A percentile compares a stretch with the other conserved stretches of the same genome.
These are phyloP conservation scores for Athetis lepigone DNA, from an alignment of 2,888 invertebrate genomes.

Conservation along the genomic window DNA sequence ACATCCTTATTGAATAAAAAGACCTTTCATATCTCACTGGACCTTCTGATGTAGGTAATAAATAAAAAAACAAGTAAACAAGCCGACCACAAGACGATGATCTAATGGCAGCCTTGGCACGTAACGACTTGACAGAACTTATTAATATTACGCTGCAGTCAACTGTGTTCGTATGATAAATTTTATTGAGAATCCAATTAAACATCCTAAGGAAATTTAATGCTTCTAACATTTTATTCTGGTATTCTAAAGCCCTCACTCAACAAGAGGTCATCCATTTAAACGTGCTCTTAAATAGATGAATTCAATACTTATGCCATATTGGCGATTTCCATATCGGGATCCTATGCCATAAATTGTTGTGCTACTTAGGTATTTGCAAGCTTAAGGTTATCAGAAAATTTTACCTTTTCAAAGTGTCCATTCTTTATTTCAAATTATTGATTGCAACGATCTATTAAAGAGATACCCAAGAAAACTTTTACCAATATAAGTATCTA, in stretches of 20 bases:
- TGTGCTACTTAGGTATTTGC: background rate
- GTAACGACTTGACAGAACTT: constrained; percentile 55
- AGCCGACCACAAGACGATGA: constrained; percentile 72
- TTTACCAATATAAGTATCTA: background rate
- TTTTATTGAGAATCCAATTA: constrained; percentile 33
- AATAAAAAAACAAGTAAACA: constrained; percentile 63
- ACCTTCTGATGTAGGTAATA: constrained; percentile 53
- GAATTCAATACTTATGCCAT: background rate
- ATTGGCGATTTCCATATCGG: background rate
- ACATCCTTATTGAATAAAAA: constrained; percentile 41
- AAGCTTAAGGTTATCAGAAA: background rate
- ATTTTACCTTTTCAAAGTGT: background rate
- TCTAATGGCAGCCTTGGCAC: constrained; percentile 72
- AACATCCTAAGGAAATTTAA: constrained; percentile 1
- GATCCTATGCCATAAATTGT: too few species aligned
- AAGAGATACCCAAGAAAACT: background rate
- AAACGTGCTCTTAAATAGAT: background rate
- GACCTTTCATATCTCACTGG: constrained; percentile 54
- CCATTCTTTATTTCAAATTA: background rate
- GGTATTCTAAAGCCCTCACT: background rate
- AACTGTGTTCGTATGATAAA: constrained; percentile 33
- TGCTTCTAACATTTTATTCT: background rate
- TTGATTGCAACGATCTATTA: background rate
- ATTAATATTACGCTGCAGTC: constrained; percentile 50
- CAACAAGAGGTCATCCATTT: background rate